A percentile compares a stretch with the other conserved stretches of the same genome.
phyloP scores from a whole-genome alignment of 2,113 vertebrate genomes.

The Scophthalmus maximus region DNA sequence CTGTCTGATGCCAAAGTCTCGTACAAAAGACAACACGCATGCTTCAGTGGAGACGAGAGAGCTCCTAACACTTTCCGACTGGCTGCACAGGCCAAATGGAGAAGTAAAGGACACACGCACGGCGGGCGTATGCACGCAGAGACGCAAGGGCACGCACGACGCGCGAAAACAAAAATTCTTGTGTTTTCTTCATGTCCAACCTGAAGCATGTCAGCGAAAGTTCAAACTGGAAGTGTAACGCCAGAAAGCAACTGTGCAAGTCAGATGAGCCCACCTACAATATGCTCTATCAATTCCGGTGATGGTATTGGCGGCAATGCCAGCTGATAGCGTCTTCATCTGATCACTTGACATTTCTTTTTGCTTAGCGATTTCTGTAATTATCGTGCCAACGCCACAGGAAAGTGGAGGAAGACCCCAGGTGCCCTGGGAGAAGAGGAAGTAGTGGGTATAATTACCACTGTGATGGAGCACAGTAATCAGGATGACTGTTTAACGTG shows the following conservation, averaged over 20 bases:
- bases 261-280: slow-evolving; percentile 6
- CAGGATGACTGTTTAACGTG: slow-evolving; percentile 53
- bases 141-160: slow-evolving; percentile 36
- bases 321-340: slow-evolving; percentile 13
- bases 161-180: slow-evolving; percentile 33
- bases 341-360: slow-evolving; percentile 26
- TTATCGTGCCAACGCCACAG: slow-evolving; percentile 46
- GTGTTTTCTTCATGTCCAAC: slow-evolving; percentile 22
- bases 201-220: neutral
- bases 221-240: neutral
- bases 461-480: slow-evolving; percentile 51
- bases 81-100: slow-evolving; percentile 54
- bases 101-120: slow-evolving; percentile 44
- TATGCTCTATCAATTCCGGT: slow-evolving; percentile 8
- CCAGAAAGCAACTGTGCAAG: neutral
- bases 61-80: slow-evolving; percentile 74
- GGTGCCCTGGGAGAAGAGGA: slow-evolving; percentile 59
- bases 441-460: slow-evolving; percentile 56
- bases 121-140: slow-evolving; percentile 38
- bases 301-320: neutral
- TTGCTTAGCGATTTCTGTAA: slow-evolving; percentile 34
- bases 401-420: slow-evolving; percentile 49
- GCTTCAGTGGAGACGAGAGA: slow-evolving; percentile 73
- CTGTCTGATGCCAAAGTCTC: slow-evolving; percentile 51
- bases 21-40: slow-evolving; percentile 64